Percentiles rank a stretch among this genome's conserved stretches.
Evolutionary conservation across 1,140 invertebrate species (phyloP).

Genomic region (Monomorium pharaonis): DNA sequence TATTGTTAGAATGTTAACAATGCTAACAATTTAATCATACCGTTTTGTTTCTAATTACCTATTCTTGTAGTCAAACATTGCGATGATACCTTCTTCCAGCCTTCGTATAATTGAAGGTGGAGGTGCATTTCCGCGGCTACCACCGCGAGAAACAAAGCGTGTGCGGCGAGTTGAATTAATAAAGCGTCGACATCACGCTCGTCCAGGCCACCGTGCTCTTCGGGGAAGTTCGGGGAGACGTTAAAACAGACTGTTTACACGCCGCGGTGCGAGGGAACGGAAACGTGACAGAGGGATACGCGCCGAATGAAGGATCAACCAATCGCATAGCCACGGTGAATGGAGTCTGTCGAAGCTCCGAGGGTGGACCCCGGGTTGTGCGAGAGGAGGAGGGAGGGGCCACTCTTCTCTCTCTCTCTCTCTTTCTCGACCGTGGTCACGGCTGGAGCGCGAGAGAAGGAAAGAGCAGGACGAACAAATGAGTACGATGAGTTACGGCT

Average conservation of each 20-base stretch:
- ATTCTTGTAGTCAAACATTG: too few species aligned
- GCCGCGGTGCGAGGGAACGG: constrained; percentile 56
- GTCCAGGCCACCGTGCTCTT: constrained; percentile 29
- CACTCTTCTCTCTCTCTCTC: neutral
- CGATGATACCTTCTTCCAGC: neutral
- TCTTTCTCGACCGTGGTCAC: neutral
- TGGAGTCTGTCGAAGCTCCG: constrained; percentile 72
- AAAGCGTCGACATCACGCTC: constrained; percentile 15
- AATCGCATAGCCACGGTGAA: constrained; percentile 71
- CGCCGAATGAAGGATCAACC: constrained; percentile 69
- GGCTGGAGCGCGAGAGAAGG: constrained; percentile 29
- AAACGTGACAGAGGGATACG: constrained; percentile 57
- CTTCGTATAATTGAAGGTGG: constrained; percentile 4
- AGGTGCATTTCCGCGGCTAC: neutral
- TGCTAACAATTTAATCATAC: too few species aligned
- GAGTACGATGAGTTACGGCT: constrained; percentile 85
- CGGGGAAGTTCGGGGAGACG: constrained; percentile 22
- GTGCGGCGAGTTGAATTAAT: constrained; percentile 40
- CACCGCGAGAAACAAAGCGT: neutral
- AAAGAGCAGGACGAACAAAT: constrained; percentile 81
- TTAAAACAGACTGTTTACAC: constrained; percentile 49
- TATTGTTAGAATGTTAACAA: too few species aligned
- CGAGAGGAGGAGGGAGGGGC: neutral
- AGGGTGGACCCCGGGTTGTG: constrained; percentile 56
- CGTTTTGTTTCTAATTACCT: too few species aligned